Base-by-base conservation (phyloP, 2,888 invertebrate genomes). In the Rhynchonema sp. region DNA sequence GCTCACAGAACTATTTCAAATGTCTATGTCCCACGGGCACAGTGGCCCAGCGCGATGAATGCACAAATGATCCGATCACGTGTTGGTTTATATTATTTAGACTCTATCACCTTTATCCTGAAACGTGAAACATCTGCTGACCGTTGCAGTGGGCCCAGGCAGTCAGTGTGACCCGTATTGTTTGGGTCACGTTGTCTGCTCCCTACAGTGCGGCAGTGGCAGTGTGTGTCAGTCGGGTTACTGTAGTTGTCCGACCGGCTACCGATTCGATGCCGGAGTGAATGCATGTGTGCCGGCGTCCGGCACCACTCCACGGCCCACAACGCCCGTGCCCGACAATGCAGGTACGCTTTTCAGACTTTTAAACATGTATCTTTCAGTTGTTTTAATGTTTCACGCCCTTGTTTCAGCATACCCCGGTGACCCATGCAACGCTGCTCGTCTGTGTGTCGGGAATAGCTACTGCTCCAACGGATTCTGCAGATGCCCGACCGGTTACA, bases 241-340 rank as follows among this genome's bases (percentile, higher is more conserved):
- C 30, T 60, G 60, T 46, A 49, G 57, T 29, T 60, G 60, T 30
- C 56, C 60, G 6, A 30, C 23, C 30, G 56, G 56, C 30, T n/a
- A 2, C 20, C 2, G 2, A 2, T 23, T 56, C 9, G 30, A 30
- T 27, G 54, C 13, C 26, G 28, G 25, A 9, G 30, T 6, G 17
- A 30, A 55, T 26, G 2, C 6, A 17, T 55, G 55, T 27, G 23
- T 55, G 3, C 26, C 26, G 23, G n/a, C n/a, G n/a, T n/a, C n/a
- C n/a, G n/a, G n/a, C n/a, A n/a, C n/a, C n/a, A n/a, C n/a, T n/a
- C n/a, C n/a, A n/a, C n/a, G n/a, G n/a, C n/a, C n/a, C n/a, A n/a
- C n/a, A n/a, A n/a, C n/a, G n/a, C n/a, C n/a, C n/a, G n/a, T n/a
- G n/a, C n/a, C n/a, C n/a, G n/a, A n/a, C n/a, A n/a, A n/a, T n/a